These are phyloP conservation scores for Cryptus viduatorius DNA, from an alignment of 2,888 invertebrate species.

Conservation along the genomic window DNA sequence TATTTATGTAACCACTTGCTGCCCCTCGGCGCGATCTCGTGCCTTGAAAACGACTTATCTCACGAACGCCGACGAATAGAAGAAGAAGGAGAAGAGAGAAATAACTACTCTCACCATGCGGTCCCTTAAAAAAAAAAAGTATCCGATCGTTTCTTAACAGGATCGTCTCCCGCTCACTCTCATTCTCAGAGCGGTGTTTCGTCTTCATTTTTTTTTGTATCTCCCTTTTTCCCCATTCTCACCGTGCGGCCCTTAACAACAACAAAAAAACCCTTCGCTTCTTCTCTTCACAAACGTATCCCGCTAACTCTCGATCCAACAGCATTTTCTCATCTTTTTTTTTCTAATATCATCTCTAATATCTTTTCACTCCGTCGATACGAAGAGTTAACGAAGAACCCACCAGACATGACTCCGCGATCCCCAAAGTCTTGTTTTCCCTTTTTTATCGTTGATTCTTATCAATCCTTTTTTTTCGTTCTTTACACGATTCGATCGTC, in stretches of 20 bases:
- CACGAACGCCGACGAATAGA: constrained; percentile 49
- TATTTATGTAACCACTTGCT: constrained; percentile 81
- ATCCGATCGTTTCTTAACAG: constrained; percentile 27
- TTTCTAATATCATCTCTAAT: not conserved
- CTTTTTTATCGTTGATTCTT: constrained; percentile 29
- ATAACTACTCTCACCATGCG: constrained; percentile 45
- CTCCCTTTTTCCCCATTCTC: constrained; percentile 29
- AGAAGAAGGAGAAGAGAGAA: constrained; percentile 53
- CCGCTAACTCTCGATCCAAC: not conserved
- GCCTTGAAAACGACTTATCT: constrained; percentile 78
- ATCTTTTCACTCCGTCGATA: constrained; percentile 27
- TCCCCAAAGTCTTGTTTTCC: not conserved
- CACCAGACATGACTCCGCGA: constrained; percentile 51
- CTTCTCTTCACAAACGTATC: not conserved
- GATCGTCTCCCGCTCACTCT: constrained; percentile 44
- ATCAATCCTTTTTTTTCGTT: too few species aligned
- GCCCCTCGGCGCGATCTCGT: constrained; percentile 72
- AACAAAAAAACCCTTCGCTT: not conserved
- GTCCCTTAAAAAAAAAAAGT: constrained; percentile 16
- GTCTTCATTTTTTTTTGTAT: constrained; percentile 19
- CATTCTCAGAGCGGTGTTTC: constrained; percentile 41
- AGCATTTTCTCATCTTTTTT: not conserved
- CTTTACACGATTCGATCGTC: not conserved
- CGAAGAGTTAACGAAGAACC: constrained; percentile 69
- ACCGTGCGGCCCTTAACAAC: constrained; percentile 10